Evolutionary conservation across 2,888 invertebrate species (phyloP).

Genomic region (Leistus spinibarbis): DNA sequence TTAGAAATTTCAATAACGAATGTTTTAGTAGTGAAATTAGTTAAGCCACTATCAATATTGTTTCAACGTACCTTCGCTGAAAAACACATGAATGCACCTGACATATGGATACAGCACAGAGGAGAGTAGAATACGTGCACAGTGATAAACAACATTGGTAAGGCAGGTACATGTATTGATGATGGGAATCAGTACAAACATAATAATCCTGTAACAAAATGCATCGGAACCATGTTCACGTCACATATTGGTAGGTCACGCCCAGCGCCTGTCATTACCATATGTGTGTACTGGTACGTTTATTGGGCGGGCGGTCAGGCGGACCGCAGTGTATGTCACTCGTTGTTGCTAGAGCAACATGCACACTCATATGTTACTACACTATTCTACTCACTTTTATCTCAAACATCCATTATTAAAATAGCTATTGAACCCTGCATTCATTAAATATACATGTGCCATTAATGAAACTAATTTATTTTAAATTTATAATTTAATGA

Average conservation of each 20-base stretch:
- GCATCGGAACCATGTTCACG: conserved; percentile 23
- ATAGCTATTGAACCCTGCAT: neutral
- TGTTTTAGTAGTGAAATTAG: no score
- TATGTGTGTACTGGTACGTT: neutral
- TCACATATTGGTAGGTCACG: conserved; percentile 7
- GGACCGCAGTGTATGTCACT: neutral
- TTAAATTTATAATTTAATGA: no score
- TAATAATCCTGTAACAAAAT: conserved; percentile 36
- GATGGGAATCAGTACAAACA: conserved; percentile 20
- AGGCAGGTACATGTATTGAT: neutral
- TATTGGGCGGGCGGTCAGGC: neutral
- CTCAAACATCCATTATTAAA: neutral
- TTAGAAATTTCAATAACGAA: no score
- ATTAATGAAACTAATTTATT: no score
- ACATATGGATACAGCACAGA: neutral
- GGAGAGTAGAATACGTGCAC: neutral
- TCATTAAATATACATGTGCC: neutral
- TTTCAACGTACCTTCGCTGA: no score
- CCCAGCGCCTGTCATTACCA: conserved; percentile 30
- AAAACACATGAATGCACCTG: neutral
- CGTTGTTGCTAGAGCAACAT: neutral
- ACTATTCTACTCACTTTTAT: no score
- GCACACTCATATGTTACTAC: no score
- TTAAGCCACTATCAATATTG: no score
- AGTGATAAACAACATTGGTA: neutral